Base-by-base conservation (phyloP, 1,140 invertebrate species). In the Saxidomus purpurata region DNA sequence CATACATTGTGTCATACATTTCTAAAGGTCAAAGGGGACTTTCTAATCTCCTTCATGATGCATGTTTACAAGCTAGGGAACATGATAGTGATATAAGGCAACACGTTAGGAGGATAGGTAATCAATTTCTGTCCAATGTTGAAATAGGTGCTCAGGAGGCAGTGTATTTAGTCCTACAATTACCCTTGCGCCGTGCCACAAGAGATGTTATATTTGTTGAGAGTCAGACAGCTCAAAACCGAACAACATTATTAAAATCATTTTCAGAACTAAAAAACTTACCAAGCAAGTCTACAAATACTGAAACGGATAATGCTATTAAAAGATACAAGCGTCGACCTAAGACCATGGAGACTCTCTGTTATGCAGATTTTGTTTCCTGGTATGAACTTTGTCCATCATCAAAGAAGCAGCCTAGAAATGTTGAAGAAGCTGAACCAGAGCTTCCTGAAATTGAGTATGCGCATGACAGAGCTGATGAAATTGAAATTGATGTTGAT, bases 21-120 rank as follows among this genome's bases (percentile, higher is more conserved):
- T 55, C 77, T 40, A 93, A 90, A 80, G 69, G 69, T 19, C 89
- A 92, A 59, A 79, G n/a, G n/a, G n/a, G n/a, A n/a, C n/a, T n/a
- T n/a, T n/a, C n/a, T n/a, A n/a, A n/a, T n/a, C n/a, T n/a, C 83
- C 59, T 91, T 77, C 4, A 93, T 92, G 80, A 85, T 40, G 91
- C 91, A 17, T 38, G 49, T 43, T 31, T 86, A 77, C 89, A 93
- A 79, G 87, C 74, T 19, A 80, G 43, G 69, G 22, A 81, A 55
- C 76, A 55, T 13, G 90, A 89, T 38, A 36, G n/a, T 47, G 71
- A 67, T 61, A 59, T 91, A 9, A 83, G 74, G n/a, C n/a, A n/a
- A n/a, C n/a, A n/a, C n/a, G n/a, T n/a, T n/a, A n/a, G n/a, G n/a
- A n/a, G n/a, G n/a, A 49, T 11, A 17, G 17, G 47, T 11, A 49